phyloP scores from a whole-genome alignment of 2,888 invertebrate species.

The Dolomedes plantarius region DNA sequence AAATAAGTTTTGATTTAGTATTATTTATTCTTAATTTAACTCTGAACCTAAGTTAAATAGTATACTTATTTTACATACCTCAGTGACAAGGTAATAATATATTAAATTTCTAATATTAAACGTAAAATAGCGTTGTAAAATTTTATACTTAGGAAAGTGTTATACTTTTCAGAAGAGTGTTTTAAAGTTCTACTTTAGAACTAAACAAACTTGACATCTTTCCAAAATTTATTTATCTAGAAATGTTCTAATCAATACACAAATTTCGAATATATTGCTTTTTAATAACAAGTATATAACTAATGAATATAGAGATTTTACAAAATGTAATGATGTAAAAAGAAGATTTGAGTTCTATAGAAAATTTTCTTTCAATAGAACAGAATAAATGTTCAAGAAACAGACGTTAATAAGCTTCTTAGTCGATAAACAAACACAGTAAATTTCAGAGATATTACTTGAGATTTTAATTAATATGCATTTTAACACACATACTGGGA shows the following conservation, averaged over 20 bases:
- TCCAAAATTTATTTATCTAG: constrained; percentile 67
- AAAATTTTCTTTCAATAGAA: constrained; percentile 38
- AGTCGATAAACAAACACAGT: constrained; percentile 33
- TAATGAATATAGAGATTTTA: constrained; percentile 50
- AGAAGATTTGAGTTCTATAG: constrained; percentile 48
- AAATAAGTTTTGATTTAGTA: too few relatives aligned
- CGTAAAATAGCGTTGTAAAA: too few relatives aligned
- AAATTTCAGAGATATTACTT: constrained; percentile 26
- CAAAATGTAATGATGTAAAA: constrained; percentile 40
- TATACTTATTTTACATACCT: too few relatives aligned
- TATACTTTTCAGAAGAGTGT: too few relatives aligned
- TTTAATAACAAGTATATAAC: constrained; percentile 57
- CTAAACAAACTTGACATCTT: constrained; percentile 17
- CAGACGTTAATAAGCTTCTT: constrained; percentile 35
- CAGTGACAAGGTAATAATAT: too few relatives aligned
- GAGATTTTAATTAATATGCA: constrained; percentile 28
- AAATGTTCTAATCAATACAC: constrained; percentile 62
- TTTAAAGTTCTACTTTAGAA: too few relatives aligned
- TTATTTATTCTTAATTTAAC: too few relatives aligned
- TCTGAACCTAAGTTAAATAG: too few relatives aligned
- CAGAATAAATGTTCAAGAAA: constrained; percentile 26
- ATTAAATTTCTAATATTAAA: too few relatives aligned
- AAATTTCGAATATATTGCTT: constrained; percentile 66
- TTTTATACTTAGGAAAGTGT: too few relatives aligned
- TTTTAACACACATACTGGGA: constrained; percentile 41